Evolutionary conservation across 2,888 invertebrate species (phyloP).

Genomic region (Trachelus troglodyta): DNA sequence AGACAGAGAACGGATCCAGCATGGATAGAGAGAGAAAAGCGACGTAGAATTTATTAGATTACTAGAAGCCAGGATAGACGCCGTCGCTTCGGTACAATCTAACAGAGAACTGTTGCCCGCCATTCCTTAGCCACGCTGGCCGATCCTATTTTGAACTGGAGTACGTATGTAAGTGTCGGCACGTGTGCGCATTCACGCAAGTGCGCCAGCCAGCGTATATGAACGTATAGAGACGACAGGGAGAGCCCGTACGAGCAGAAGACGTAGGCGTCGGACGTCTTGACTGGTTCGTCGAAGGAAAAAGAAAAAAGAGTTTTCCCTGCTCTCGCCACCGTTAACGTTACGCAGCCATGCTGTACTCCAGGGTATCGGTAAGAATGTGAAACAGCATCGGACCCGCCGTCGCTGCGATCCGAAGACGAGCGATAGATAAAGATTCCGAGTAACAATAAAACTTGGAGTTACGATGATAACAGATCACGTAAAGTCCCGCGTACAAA

Average conservation of each 20-base stretch:
- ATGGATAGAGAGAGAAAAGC: slow-evolving; percentile 25
- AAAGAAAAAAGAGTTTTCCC: not conserved
- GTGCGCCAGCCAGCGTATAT: not conserved
- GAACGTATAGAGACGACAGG: not conserved
- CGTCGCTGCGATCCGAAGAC: not conserved
- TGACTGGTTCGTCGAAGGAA: not conserved
- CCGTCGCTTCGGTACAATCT: not conserved
- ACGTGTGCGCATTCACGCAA: slow-evolving; percentile 16
- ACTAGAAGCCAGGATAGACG: not conserved
- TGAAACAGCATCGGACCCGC: not conserved
- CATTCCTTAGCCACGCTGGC: slow-evolving; percentile 37
- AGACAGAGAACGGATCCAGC: slow-evolving; percentile 10
- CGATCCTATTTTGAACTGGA: slow-evolving; percentile 49
- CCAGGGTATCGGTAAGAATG: not conserved
- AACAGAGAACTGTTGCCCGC: not conserved
- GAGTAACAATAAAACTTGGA: not conserved
- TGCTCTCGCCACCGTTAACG: not conserved
- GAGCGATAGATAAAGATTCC: not conserved
- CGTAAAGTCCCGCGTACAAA: not conserved
- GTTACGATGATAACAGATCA: not conserved
- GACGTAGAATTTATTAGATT: slow-evolving; percentile 43
- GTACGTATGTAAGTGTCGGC: slow-evolving; percentile 27
- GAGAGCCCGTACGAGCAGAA: too few species aligned
- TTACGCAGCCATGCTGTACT: not conserved
- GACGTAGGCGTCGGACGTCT: not conserved